These are phyloP conservation scores for Patella depressa DNA, from an alignment of 2,888 invertebrate genomes.

Conservation along the genomic window DNA sequence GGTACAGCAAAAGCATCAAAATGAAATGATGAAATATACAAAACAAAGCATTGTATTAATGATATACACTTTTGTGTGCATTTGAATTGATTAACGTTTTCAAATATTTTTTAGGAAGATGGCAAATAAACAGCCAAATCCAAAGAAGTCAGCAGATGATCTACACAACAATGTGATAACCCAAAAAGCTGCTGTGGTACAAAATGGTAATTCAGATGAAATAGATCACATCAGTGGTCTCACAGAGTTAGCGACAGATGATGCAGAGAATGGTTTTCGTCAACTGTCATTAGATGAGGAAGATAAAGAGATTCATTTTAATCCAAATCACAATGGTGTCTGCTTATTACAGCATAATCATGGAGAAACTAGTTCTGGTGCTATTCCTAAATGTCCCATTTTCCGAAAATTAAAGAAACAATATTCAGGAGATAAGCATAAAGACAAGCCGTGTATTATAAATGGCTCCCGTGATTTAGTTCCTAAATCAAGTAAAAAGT, in stretches of 20 bases:
- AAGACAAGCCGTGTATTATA: neutral
- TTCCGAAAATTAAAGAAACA: neutral
- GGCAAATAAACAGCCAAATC: neutral
- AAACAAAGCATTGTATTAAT: too few relatives aligned
- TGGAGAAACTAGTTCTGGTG: neutral
- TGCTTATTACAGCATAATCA: neutral
- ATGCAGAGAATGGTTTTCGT: too few relatives aligned
- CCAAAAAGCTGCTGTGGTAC: neutral
- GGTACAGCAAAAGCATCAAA: too few relatives aligned
- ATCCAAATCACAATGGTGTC: slow-evolving; percentile 3
- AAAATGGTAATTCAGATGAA: neutral
- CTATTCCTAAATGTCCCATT: neutral
- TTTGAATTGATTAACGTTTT: too few relatives aligned
- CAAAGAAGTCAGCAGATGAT: neutral
- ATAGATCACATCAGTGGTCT: neutral
- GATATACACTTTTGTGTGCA: too few relatives aligned
- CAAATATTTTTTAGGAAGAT: neutral
- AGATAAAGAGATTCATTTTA: neutral
- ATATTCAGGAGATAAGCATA: neutral
- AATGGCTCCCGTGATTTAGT: neutral
- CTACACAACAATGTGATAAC: neutral
- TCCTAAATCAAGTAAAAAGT: neutral
- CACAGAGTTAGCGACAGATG: too few relatives aligned
- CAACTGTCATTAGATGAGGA: neutral
- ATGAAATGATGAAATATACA: too few relatives aligned